A percentile compares a stretch with the other conserved stretches of the same genome.
phyloP scores from a whole-genome alignment of 2,888 invertebrate species.

The Eilema caniola region DNA sequence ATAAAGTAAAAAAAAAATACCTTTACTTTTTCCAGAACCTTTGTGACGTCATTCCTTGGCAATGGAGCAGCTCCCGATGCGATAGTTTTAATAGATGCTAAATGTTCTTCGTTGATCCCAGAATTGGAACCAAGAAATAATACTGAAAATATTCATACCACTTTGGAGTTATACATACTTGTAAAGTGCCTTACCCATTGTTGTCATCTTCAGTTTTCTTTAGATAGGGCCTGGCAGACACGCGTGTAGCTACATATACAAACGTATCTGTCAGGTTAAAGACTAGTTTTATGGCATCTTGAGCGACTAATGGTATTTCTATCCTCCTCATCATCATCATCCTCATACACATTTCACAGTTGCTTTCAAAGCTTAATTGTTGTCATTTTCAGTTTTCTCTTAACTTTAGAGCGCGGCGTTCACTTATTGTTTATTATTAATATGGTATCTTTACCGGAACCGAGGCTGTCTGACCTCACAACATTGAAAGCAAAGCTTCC shows the following conservation, averaged over 20 bases:
- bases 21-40: conserved; percentile 78
- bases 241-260: too few relatives aligned
- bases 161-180: not conserved
- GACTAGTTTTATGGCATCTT: not conserved
- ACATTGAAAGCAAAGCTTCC: too few relatives aligned
- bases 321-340: too few relatives aligned
- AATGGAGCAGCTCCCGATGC: conserved; percentile 90
- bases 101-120: conserved; percentile 84
- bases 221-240: not conserved
- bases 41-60: conserved; percentile 84
- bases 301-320: not conserved
- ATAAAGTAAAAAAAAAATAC: conserved; percentile 48
- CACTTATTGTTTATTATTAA: too few relatives aligned
- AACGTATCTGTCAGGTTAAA: not conserved
- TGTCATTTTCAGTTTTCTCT: too few relatives aligned
- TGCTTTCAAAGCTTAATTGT: too few relatives aligned
- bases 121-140: conserved; percentile 90
- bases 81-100: conserved; percentile 84
- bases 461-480: too few relatives aligned
- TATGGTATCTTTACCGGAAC: too few relatives aligned
- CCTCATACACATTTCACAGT: too few relatives aligned
- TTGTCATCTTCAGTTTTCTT: not conserved
- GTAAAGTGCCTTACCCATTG: not conserved
- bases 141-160: conserved; percentile 73
- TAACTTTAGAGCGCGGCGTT: too few relatives aligned